phyloP scores from a whole-genome alignment of 2,888 invertebrate species.

The Drosophila mulleri region DNA sequence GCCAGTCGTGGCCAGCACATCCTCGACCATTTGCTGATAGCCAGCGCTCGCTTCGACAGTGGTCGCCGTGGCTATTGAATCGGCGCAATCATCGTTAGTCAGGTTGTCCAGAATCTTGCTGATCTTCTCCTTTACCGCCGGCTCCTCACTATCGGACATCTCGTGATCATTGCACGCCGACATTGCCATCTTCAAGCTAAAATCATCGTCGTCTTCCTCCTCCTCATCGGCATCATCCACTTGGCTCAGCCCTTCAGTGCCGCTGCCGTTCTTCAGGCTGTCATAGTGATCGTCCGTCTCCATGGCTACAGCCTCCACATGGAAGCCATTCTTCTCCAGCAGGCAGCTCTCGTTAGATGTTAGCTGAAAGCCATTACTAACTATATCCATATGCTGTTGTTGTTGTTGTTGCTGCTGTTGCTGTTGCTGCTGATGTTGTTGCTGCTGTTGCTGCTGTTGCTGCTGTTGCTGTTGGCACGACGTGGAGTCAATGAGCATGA shows the following conservation, averaged over 20 bases:
- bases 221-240: constrained; percentile 65
- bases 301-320: constrained; percentile 60
- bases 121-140: constrained; percentile 83
- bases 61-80: constrained; percentile 74
- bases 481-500: constrained; percentile 44
- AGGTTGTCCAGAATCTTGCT: constrained; percentile 83
- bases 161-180: constrained; percentile 79
- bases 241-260: constrained; percentile 12
- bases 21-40: constrained; percentile 72
- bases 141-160: constrained; percentile 82
- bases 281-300: constrained; percentile 61
- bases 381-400: constrained; percentile 52
- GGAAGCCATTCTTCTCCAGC: constrained; percentile 67
- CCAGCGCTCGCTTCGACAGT: constrained; percentile 71
- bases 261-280: constrained; percentile 23
- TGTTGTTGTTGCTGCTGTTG: constrained; percentile 67
- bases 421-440: constrained; percentile 66
- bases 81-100: constrained; percentile 83
- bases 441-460: no score
- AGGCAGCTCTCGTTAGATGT: constrained; percentile 32
- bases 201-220: constrained; percentile 82
- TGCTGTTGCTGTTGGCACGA: constrained; percentile 63
- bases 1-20: constrained; percentile 68
- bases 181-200: constrained; percentile 82
- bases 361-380: constrained; percentile 45